Percentiles rank a stretch among this genome's conserved stretches.
These are phyloP conservation scores for Bergia sp. DNA, from an alignment of 92 coral and sea anemone species.

Conservation along the genomic window DNA sequence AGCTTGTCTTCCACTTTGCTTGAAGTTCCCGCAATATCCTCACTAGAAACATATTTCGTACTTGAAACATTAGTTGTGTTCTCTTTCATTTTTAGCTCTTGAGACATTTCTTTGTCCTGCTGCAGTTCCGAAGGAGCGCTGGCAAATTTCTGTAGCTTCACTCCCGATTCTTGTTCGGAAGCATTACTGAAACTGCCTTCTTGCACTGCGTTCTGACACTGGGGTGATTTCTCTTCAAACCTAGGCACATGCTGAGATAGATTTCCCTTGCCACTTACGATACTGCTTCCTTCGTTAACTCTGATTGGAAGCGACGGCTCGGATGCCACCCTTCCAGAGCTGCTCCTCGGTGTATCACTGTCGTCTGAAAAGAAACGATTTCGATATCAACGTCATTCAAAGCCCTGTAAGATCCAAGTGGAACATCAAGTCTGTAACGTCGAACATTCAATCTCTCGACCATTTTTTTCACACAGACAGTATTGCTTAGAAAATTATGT, in stretches of 20 bases:
- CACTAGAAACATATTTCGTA: neutral
- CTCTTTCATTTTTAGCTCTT: neutral
- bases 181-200: neutral
- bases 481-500: too few species aligned
- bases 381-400: too few species aligned
- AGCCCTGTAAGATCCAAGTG: too few species aligned
- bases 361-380: neutral
- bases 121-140: neutral
- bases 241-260: neutral
- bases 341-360: slow-evolving; percentile 48
- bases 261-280: neutral
- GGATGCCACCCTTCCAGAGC: slow-evolving; percentile 50
- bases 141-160: neutral
- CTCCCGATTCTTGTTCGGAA: neutral
- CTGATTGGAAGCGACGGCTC: slow-evolving; percentile 45
- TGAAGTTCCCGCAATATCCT: neutral
- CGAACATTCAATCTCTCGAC: too few species aligned
- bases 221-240: neutral
- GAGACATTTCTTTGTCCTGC: neutral
- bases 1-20: neutral
- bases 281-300: slow-evolving; percentile 1
- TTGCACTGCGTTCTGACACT: neutral
- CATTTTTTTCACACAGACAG: too few species aligned
- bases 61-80: neutral
- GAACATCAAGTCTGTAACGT: too few species aligned